Base-by-base conservation (phyloP, 2,888 invertebrate species). In the Habrosyne pyritoides region DNA sequence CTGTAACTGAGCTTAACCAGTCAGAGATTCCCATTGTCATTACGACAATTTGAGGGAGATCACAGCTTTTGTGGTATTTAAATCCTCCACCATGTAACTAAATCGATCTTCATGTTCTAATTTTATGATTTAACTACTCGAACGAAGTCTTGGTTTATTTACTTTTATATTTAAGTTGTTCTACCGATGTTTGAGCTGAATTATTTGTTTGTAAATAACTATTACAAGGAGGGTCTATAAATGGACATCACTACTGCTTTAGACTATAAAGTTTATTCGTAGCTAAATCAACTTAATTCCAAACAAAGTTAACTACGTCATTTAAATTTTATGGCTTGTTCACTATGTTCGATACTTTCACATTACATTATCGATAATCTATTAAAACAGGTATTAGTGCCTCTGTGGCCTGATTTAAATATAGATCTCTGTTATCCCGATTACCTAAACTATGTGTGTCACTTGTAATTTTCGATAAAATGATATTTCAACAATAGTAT, bases 1-100 rank as follows among this genome's bases (percentile, higher is more conserved):
- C 59, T 61, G 33, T 58, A 58, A 62, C 60, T 60, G 60, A 60
- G 60, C 60, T 59, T 54, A 60, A 52, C 56, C 52, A 59, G 59
- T 62, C 61, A 64, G 63, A 61, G 61, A 56, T 53, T 56, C 57
- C 53, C 53, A 59, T 56, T 55, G 54, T 61, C 56, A 54, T 59
- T 60, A 62, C 28, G 53, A 47, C 54, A 53, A 58, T 61, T 63
- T 8, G 42, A 42, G 36, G 53, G 63, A 61, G 59, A 63, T 56
- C 56, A 63, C 54, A 57, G 59, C 54, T 50, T 62, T 62, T 42
- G 56, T 56, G 52, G 55, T 54, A n/a, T 56, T 59, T 59, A 50
- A 56, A 55, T 33, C 55, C 55, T 53, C 52, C 58, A 57, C 60
- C 52, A 55, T 24, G 36, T 10, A 42, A 46, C 36, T 50, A 33